Conservation (phyloP, 2,797 vertebrate species). For the Myotis planiceps region DNA sequence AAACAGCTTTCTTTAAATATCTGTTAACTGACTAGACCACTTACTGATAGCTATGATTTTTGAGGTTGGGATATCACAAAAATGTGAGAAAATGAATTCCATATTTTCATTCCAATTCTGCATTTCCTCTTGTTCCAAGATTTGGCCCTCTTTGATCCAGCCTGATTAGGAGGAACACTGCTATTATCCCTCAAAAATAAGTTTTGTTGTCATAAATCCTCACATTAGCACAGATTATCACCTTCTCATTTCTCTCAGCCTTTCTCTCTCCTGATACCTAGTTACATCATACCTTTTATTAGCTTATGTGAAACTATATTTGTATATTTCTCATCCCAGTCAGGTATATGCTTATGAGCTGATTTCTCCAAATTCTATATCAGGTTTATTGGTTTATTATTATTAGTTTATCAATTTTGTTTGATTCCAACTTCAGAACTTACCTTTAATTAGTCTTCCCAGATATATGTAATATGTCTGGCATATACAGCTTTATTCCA, state of each 20-base stretch:
- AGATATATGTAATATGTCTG: neutral
- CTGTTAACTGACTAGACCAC: neutral
- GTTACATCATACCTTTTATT: neutral
- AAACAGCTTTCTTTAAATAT: neutral
- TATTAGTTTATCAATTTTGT: neutral
- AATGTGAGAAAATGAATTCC: neutral
- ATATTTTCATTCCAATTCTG: neutral
- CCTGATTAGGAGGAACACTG: neutral
- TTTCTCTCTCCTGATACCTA: neutral
- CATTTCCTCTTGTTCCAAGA: neutral
- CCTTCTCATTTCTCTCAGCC: neutral
- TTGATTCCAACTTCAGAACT: neutral
- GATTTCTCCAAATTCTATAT: neutral
- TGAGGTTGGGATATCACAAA: neutral
- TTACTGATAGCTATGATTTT: neutral
- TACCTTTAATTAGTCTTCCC: neutral
- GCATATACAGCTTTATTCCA: neutral
- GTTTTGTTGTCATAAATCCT: neutral
- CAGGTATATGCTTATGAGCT: neutral
- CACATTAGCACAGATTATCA: neutral
- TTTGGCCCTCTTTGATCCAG: neutral
- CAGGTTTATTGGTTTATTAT: neutral
- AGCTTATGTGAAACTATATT: neutral
- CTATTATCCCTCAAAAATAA: neutral
- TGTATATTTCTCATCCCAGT: neutral